These are phyloP conservation scores for Cydia strobilella DNA, from an alignment of 1,140 invertebrate species.

Conservation along the genomic window DNA sequence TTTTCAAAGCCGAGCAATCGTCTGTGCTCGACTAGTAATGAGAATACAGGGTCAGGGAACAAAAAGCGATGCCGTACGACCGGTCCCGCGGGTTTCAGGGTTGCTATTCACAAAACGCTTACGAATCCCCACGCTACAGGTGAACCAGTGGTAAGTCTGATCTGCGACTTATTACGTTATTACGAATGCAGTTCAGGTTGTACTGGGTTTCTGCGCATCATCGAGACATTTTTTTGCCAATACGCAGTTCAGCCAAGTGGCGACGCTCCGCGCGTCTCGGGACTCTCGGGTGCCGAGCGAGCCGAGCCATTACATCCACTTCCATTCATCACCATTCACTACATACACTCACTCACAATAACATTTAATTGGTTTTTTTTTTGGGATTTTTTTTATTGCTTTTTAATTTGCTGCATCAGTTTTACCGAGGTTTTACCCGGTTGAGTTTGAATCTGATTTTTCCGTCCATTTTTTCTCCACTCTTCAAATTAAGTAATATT, in stretches of 20 bases:
- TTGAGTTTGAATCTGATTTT: background rate
- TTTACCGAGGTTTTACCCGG: no score
- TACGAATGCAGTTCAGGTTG: background rate
- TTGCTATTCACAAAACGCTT: background rate
- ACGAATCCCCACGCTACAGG: background rate
- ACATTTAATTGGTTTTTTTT: slow-evolving; percentile 11
- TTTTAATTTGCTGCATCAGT: background rate
- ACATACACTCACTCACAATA: slow-evolving; percentile 13
- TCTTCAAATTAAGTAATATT: background rate
- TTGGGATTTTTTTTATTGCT: background rate
- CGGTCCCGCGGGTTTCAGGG: slow-evolving; percentile 61
- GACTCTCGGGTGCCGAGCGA: background rate
- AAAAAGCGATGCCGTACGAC: slow-evolving; percentile 58
- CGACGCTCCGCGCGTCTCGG: background rate
- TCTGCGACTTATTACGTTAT: background rate
- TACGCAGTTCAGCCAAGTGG: slow-evolving; percentile 5
- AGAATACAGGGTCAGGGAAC: slow-evolving; percentile 37
- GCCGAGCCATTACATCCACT: background rate
- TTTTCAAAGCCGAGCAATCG: background rate
- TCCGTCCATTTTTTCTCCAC: background rate
- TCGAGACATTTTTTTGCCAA: background rate
- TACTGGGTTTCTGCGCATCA: background rate
- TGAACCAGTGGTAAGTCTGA: background rate
- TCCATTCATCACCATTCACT: slow-evolving; percentile 32
- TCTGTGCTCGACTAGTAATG: background rate